Conservation (phyloP, 2,888 invertebrate species). For the Nomada fabriciana region DNA sequence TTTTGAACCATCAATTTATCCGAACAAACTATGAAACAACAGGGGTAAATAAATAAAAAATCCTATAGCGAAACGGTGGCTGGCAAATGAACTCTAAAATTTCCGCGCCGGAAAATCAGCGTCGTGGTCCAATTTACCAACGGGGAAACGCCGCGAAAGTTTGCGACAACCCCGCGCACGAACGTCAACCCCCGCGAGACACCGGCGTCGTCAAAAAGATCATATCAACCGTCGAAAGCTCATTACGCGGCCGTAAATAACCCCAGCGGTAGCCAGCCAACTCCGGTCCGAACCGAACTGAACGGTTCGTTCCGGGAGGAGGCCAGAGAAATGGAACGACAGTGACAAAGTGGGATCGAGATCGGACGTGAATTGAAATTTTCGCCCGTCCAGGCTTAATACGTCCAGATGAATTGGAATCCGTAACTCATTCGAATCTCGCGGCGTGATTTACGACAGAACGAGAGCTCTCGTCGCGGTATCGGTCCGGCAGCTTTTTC, state of each 20-base stretch:
- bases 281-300: neutral
- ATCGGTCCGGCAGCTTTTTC: conserved; percentile 52
- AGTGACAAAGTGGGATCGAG: conserved; percentile 40
- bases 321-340: conserved; percentile 20
- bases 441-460: conserved; percentile 61
- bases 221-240: conserved; percentile 33
- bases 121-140: conserved; percentile 1
- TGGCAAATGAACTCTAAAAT: neutral
- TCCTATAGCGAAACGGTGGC: no score
- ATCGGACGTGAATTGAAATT: conserved; percentile 59
- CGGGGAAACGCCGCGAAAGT: conserved; percentile 9
- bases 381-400: conserved; percentile 50
- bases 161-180: conserved; percentile 7
- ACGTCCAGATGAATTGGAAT: conserved; percentile 63
- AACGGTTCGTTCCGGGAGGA: neutral
- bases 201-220: conserved; percentile 23
- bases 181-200: conserved; percentile 14
- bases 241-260: conserved; percentile 47
- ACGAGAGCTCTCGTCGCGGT: conserved; percentile 21
- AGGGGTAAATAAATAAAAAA: no score
- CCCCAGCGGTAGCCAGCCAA: neutral
- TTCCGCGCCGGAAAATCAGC: no score
- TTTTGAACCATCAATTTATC: no score
- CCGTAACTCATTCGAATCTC: conserved; percentile 66
- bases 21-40: no score